A percentile compares a stretch with the other conserved stretches of the same genome.
Conservation (phyloP, 1,140 invertebrate species). For the Colletes gigas region DNA sequence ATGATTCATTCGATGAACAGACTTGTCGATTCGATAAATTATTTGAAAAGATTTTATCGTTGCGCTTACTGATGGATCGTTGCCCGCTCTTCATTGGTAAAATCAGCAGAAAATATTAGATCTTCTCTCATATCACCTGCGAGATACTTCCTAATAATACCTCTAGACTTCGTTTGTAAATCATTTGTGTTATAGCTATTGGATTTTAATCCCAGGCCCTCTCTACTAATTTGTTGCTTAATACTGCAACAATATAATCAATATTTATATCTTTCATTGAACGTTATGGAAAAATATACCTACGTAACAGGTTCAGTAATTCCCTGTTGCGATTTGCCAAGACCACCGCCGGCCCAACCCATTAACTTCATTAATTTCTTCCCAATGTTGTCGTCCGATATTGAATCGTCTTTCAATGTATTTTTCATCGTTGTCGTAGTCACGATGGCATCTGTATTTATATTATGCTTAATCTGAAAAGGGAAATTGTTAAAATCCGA, state of each 20-base stretch:
- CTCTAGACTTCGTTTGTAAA: constrained; percentile 74
- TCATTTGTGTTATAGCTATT: constrained; percentile 70
- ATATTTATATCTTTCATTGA: background rate
- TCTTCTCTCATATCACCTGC: constrained; percentile 82
- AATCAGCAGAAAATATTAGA: constrained; percentile 86
- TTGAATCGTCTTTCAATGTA: constrained; percentile 48
- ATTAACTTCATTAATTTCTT: constrained; percentile 89
- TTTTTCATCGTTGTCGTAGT: constrained; percentile 33
- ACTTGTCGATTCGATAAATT: background rate
- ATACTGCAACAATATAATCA: constrained; percentile 73
- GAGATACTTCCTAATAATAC: constrained; percentile 80
- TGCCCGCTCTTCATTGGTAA: constrained; percentile 87
- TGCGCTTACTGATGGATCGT: constrained; percentile 84
- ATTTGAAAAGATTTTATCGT: background rate
- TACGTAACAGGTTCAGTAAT: constrained; percentile 85
- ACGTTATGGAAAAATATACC: constrained; percentile 54
- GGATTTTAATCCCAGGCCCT: constrained; percentile 73
- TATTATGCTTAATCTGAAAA: constrained; percentile 47
- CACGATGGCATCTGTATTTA: constrained; percentile 17
- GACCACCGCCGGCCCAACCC: constrained; percentile 90
- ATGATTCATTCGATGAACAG: constrained; percentile 9
- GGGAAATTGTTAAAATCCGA: background rate
- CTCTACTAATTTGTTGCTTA: constrained; percentile 72
- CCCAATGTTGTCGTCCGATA: constrained; percentile 83
- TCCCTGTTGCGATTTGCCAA: constrained; percentile 87